Evolutionary conservation across 2,797 vertebrate genomes (phyloP).

Genomic region (Zenarchopterus dispar): DNA sequence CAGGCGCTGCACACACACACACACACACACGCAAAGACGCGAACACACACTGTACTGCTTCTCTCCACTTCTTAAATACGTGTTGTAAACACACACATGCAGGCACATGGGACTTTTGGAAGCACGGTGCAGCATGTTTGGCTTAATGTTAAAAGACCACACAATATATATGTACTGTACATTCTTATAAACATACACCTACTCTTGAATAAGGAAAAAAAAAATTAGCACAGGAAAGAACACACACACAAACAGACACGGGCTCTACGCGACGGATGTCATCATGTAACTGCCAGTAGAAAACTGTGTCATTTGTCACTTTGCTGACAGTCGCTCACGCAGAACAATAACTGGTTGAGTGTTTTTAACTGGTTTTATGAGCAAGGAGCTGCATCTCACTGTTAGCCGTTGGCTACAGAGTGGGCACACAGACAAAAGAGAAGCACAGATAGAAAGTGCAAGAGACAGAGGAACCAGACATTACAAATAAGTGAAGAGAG

Average conservation of each 20-base stretch:
- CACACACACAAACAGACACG: conserved; percentile 4
- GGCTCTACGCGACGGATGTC: conserved; percentile 15
- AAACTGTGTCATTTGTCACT: conserved; percentile 61
- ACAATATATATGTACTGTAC: conserved; percentile 32
- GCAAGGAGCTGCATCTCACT: conserved; percentile 44
- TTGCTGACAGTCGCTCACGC: conserved; percentile 54
- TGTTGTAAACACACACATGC: conserved; percentile 1
- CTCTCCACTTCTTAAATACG: conserved; percentile 1
- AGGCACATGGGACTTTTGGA: conserved; percentile 28
- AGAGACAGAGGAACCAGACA: conserved; percentile 61
- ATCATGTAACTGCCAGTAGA: conserved; percentile 41
- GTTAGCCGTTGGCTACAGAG: conserved; percentile 48
- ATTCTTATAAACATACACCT: conserved; percentile 2
- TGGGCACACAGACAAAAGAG: conserved; percentile 44
- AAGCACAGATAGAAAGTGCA: conserved; percentile 51
- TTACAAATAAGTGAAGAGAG: conserved; percentile 56
- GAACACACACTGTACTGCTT: conserved; percentile 9
- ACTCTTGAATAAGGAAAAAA: not conserved
- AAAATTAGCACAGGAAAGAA: not conserved
- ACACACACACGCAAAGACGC: conserved; percentile 24
- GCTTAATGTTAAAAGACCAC: conserved; percentile 51
- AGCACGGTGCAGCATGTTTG: conserved; percentile 37
- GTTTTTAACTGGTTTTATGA: conserved; percentile 63
- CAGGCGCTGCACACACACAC: conserved; percentile 52
- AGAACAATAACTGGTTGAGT: conserved; percentile 63